Base-by-base conservation (phyloP, 2,113 vertebrate genomes). In the Trematocara variabile region DNA sequence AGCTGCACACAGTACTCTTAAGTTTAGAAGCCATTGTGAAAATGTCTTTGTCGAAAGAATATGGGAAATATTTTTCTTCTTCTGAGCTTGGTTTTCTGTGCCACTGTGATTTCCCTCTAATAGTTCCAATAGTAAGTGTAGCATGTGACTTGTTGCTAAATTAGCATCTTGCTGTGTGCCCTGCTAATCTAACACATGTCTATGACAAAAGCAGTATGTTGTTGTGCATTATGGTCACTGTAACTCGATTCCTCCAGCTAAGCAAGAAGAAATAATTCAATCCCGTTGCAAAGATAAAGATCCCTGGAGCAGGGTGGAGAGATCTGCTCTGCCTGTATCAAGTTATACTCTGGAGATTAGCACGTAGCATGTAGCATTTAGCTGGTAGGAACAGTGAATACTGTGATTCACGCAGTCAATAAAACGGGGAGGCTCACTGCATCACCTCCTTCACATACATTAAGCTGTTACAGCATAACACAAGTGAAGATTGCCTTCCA, bases 201-300 rank as follows among this genome's bases (percentile, higher is more conserved):
- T 28, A 4, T 46, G 86, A 90, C 89, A 89, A 81, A 77, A 79
- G 85, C 85, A 95, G 92, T 94, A 92, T 92, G 91, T 95, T 93
- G 93, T 92, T 94, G 94, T 93, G 97, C 97, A 97, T 98, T 98
- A 98, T 96, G 95, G 96, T 96, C 81, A 54, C 88, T 83, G 96
- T 97, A 98, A 98, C 97, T 97, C 96, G 97, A 98, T 98, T 98
- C 96, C 96, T 97, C 96, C 96, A 96, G 96, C 97, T 96, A 96
- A 97, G 97, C 96, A 97, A 91, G 91, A 96, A 96, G 96, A 96
- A 97, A 97, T 98, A 98, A 99, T 98, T 97, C 96, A 98, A 98
- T 98, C 96, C 96, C 88, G 95, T 95, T 96, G 96, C 97, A 96
- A 94, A 96, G 97, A 97, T 97, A 96, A 97, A 97, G 97, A 97